Evolutionary conservation across 2,888 invertebrate species (phyloP).

Genomic region (Microplitis manilae): DNA sequence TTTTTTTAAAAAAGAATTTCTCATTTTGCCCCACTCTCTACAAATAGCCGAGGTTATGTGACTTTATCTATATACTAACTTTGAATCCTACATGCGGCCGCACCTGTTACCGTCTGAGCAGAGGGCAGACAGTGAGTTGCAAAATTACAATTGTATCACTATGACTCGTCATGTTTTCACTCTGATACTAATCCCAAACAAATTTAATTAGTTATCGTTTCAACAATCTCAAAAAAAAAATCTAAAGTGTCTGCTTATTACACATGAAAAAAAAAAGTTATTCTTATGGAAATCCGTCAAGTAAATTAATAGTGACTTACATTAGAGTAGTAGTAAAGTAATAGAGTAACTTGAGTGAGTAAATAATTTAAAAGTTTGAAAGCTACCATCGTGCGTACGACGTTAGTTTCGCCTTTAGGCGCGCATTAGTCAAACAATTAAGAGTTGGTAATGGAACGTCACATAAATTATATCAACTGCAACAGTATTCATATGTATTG

Average conservation of each 20-base stretch:
- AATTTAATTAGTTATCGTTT: not conserved
- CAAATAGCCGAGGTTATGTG: not conserved
- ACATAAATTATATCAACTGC: slow-evolving; percentile 61
- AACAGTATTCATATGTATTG: slow-evolving; percentile 43
- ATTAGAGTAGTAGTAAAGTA: not conserved
- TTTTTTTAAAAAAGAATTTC: too few species aligned
- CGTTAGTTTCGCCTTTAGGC: slow-evolving; percentile 23
- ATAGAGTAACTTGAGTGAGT: not conserved
- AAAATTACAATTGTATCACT: not conserved
- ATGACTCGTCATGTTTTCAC: not conserved
- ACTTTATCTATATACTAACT: not conserved
- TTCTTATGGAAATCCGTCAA: not conserved
- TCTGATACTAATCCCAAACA: not conserved
- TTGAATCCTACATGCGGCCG: not conserved
- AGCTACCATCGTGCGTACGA: not conserved
- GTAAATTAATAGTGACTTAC: not conserved
- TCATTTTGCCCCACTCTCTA: not conserved
- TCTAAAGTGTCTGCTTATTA: not conserved
- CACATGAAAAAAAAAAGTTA: not conserved
- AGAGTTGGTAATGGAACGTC: slow-evolving; percentile 69
- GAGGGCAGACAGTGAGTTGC: not conserved
- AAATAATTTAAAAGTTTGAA: not conserved
- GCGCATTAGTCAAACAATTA: slow-evolving; percentile 70
- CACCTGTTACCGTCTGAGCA: not conserved
- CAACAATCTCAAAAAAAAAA: not conserved